Evolutionary conservation across 1,140 invertebrate genomes (phyloP), one percentile per base, ranked within the genome.

Genomic region (Cecropterus lyciades): DNA sequence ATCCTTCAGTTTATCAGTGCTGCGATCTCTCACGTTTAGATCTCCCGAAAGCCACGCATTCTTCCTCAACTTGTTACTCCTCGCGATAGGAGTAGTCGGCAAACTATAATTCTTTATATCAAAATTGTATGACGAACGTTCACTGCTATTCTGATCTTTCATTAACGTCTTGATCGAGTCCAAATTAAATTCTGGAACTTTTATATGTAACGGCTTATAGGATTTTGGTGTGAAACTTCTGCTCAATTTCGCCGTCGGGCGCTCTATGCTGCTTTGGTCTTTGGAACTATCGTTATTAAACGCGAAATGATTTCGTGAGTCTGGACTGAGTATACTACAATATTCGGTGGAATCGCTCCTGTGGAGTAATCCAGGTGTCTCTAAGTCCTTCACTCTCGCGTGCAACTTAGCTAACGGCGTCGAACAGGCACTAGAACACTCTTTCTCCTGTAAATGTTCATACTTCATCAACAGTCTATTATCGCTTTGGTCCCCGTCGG

Each of bases 281-380:
- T 77, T 85, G 62, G 43, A 52, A 17, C 62, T 82, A 1, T 75
- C 67, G 20, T 87, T 75, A 24, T 72, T 80, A 11, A 64, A 45
- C 11, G 53, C 67, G 66, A 83, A 81, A 65, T 84, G 75, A 17
- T 52, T 75, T 11, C 83, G 75, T 1, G 67, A 40, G 10, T 91
- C 86, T 0, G 92, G 91, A 45, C 89, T 92, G 1, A 90, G 64
- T 46, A 93, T 83, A 42, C 90, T 92, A 57, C 91, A 92, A 56
- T 93, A 93, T 75, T 93, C 91, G 0, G 92, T 93, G 0, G 92
- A 93, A 68, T 92, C 90, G 51, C 89, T 92, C 69, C 85, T 87
- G 15, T 92, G 85, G 48, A 92, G 75, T 10, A 72, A 70, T 10
- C 82, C 81, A 24, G 89, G 87, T 0, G 89, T 85, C 9, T 75